A percentile compares a stretch with the other conserved stretches of the same genome.
phyloP scores from a whole-genome alignment of 2,888 invertebrate species.

The Copidosoma aretas region DNA sequence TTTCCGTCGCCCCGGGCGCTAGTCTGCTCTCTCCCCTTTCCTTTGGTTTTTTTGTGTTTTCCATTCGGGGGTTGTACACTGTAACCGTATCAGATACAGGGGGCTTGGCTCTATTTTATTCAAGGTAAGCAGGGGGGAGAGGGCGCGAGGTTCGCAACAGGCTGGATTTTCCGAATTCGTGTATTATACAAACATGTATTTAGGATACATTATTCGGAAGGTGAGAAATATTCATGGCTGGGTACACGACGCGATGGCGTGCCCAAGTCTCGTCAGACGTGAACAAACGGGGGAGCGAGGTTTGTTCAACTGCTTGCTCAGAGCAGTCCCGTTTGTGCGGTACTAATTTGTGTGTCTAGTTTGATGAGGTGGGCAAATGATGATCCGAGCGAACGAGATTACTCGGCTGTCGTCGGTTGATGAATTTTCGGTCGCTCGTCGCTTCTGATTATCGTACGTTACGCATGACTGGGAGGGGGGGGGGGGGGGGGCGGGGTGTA shows the following conservation, averaged over 20 bases:
- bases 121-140: too few relatives aligned
- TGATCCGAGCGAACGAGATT: constrained; percentile 6
- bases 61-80: not conserved
- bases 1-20: constrained; percentile 15
- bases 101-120: too few relatives aligned
- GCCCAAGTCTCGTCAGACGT: too few relatives aligned
- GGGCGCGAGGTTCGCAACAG: not conserved
- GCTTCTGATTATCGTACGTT: not conserved
- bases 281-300: too few relatives aligned
- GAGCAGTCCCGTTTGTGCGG: too few relatives aligned
- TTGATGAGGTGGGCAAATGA: constrained; percentile 14
- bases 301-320: too few relatives aligned
- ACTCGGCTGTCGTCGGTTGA: not conserved
- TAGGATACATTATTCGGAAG: too few relatives aligned
- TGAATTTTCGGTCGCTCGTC: too few relatives aligned
- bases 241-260: too few relatives aligned
- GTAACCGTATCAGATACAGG: not conserved
- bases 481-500: too few relatives aligned
- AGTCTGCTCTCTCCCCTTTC: not conserved
- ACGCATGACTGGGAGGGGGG: too few relatives aligned
- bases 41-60: not conserved
- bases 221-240: too few relatives aligned
- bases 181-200: not conserved
- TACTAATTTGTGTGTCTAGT: not conserved
- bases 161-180: constrained; percentile 22